Conservation (phyloP, 2,888 invertebrate genomes). For the Acanthopleura granulata region DNA sequence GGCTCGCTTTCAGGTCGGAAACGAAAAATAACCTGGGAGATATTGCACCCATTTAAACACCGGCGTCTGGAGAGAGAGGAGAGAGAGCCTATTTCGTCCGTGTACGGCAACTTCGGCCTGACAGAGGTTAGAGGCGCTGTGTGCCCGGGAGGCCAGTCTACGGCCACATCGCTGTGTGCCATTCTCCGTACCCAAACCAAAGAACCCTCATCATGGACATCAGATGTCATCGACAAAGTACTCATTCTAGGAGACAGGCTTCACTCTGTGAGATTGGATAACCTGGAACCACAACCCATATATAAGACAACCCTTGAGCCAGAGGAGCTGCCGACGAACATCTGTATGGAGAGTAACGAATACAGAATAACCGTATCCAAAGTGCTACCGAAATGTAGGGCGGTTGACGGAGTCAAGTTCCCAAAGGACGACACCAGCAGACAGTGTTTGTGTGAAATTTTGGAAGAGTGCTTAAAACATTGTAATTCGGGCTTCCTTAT, state of each 20-base stretch:
- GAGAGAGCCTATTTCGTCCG: not conserved
- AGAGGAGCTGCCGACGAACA: not conserved
- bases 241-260: not conserved
- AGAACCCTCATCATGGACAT: not conserved
- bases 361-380: not conserved
- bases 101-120: not conserved
- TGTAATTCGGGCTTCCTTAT: too few relatives aligned
- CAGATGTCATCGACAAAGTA: not conserved
- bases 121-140: not conserved
- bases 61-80: not conserved
- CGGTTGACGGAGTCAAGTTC: too few relatives aligned
- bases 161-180: not conserved
- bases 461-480: too few relatives aligned
- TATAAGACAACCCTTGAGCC: not conserved
- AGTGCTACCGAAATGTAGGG: not conserved
- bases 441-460: too few relatives aligned
- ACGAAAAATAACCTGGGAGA: slow-evolving; percentile 1
- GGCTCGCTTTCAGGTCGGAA: not conserved
- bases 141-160: not conserved
- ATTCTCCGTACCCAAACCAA: not conserved
- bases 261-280: not conserved
- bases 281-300: not conserved
- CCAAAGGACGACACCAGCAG: too few relatives aligned
- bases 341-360: not conserved
- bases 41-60: not conserved